Evolutionary conservation across 1,140 invertebrate genomes (phyloP), one percentile per base, ranked within the genome.

Genomic region (Drusus annulatus): DNA sequence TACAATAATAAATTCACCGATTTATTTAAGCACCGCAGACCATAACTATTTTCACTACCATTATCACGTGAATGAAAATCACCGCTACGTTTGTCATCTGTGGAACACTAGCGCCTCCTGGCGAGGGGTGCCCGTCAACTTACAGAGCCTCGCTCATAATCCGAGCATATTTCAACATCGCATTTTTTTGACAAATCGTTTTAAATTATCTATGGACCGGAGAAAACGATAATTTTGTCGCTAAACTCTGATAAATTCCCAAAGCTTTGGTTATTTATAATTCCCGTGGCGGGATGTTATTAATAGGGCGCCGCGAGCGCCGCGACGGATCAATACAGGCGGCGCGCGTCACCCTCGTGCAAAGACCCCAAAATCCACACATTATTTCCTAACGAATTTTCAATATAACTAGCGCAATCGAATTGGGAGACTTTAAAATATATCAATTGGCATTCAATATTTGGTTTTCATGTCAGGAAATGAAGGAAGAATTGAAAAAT

Each of bases 241-340:
- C 36, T 50, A 17, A 17, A 51, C 45, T 52, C 13, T 45, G 45
- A 45, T n/a, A 25, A 58, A 79, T 31, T 54, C n/a, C 36, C 21
- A 69, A 60, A 36, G 76, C 54, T 78, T 73, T 50, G 23, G 75
- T 78, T 81, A 81, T 81, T 81, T 81, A 81, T 74, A 81, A 74
- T 62, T 60, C 50, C 51, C 50, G 65, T 28, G 28, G 76, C 54
- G 25, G 31, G 21, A 51, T 54, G 36, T 50, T 76, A 77, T 80
- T 63, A 74, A 82, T 79, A 79, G 81, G 74, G 79, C 74, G 78
- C 63, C 63, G 78, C 54, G 63, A 50, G 82, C 79, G 80, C 69
- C 82, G 75, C 65, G 73, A 73, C 81, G 77, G 78, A 83, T 83
- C 82, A 83, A 83, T 83, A 83, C 80, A 13, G 62, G 73, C 77